These are phyloP conservation scores for Natrix natrix DNA, from an alignment of 2,797 vertebrate genomes.

Conservation along the genomic window DNA sequence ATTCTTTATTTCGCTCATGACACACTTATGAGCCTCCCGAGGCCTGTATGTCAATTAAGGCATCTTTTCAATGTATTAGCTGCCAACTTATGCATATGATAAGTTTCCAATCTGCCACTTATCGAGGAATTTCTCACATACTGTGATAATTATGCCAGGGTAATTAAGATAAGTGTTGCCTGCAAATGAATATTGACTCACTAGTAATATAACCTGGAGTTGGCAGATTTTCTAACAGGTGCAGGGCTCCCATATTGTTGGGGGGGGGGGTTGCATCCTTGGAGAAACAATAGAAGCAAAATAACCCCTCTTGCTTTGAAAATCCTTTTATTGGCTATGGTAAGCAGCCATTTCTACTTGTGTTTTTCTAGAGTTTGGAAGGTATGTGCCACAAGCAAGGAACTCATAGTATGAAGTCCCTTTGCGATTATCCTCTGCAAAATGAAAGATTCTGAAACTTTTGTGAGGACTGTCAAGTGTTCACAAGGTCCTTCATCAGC, in stretches of 20 bases:
- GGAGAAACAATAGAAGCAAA: neutral
- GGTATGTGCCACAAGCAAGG: neutral
- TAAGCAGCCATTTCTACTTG: neutral
- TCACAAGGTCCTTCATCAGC: neutral
- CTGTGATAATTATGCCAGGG: constrained; percentile 29
- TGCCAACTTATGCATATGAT: constrained; percentile 38
- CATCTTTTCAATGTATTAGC: constrained; percentile 33
- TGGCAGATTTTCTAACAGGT: constrained; percentile 35
- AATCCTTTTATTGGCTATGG: neutral
- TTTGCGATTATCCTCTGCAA: neutral
- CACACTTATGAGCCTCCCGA: neutral
- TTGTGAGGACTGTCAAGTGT: neutral
- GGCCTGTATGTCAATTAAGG: constrained; percentile 30
- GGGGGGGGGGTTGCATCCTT: neutral
- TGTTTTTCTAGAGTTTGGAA: neutral
- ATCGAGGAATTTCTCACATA: constrained; percentile 30
- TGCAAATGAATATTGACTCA: constrained; percentile 23
- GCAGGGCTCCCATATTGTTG: neutral
- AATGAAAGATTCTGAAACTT: neutral
- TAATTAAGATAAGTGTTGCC: constrained; percentile 42
- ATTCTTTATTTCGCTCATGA: neutral
- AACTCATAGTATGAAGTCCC: neutral
- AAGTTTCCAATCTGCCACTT: constrained; percentile 28
- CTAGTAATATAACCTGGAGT: constrained; percentile 23
- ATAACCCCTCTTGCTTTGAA: neutral